Evolutionary conservation across 2,113 vertebrate genomes (phyloP), one percentile per base, ranked within the genome.

Genomic region (Hyla sarda): DNA sequence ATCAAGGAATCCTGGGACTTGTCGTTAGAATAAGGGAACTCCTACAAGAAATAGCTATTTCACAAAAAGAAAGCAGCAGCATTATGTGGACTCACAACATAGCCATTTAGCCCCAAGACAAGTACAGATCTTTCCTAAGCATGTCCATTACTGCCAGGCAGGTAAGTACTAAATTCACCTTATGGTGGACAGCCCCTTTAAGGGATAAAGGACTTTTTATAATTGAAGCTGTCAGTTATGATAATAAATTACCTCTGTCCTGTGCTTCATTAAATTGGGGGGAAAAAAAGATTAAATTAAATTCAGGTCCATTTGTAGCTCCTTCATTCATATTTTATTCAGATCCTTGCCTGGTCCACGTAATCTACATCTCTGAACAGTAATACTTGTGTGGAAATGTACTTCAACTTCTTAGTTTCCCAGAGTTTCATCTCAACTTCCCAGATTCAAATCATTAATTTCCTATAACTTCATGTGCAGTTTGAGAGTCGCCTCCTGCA

Each of bases 391-490:
- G 28, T 32, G 60, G 17, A 82, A 71, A 48, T 71, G 41, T 82
- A 50, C 60, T 48, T 67, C 60, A 69, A 28, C 60, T 48, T 67
- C 60, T 48, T 69, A 28, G 13, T 69, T 82, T 69, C 62, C 60
- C 28, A 69, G 30, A 69, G 47, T 34, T 67, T 69, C 62, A 67
- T 50, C 60, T 71, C 16, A 82, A 52, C 19, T 47, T 82, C 30
- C n/a, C 80, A 82, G 80, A 82, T 67, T 30, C 41, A 82, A 50
- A 82, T 69, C 80, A 82, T 82, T 71, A 28, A 48, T 82, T 71
- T 82, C 62, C 67, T 50, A 50, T 25, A 60, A 23, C 54, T 69
- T 34, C 41, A 52, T 82, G 47, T 82, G 80, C 80, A 71, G 60
- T 71, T 30, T 52, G 32, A 69, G 45, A 82, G 80, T 23, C 30